Conservation (phyloP, 1,140 invertebrate genomes). For the Amyelois transitella region DNA sequence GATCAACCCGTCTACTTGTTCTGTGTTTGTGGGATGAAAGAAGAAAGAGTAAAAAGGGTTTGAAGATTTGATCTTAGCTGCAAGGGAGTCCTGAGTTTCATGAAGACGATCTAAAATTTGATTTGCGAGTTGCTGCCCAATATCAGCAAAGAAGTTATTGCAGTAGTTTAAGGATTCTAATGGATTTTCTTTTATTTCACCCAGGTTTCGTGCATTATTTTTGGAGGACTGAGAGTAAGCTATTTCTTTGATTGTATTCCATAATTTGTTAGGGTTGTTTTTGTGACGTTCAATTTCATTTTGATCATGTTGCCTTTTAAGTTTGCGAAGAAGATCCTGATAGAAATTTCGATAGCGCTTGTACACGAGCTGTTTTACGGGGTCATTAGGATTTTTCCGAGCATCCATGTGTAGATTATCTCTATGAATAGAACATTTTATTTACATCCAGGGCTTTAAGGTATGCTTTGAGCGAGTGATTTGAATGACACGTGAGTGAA, state of each 20-base stretch:
- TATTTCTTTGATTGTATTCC: slow-evolving; percentile 7
- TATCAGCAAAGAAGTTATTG: too few relatives aligned
- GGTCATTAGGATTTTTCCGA: background rate
- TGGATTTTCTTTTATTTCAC: too few relatives aligned
- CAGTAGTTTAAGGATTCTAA: too few relatives aligned
- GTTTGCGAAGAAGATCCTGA: background rate
- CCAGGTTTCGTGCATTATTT: too few relatives aligned
- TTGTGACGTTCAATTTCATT: background rate
- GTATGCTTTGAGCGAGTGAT: background rate
- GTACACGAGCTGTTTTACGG: background rate
- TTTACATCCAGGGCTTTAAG: slow-evolving; percentile 10
- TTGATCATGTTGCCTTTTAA: slow-evolving; percentile 1
- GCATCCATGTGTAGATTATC: slow-evolving; percentile 6
- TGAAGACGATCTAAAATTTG: too few relatives aligned
- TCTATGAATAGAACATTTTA: slow-evolving; percentile 3
- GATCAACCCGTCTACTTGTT: background rate
- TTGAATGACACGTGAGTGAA: background rate
- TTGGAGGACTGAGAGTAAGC: too few relatives aligned
- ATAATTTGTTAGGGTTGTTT: slow-evolving; percentile 4
- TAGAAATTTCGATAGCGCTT: slow-evolving; percentile 7
- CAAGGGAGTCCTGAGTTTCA: background rate
- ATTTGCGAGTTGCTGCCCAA: too few relatives aligned
- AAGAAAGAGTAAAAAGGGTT: too few relatives aligned
- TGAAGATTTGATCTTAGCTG: too few relatives aligned
- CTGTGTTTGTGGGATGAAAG: too few relatives aligned